Evolutionary conservation across 2,797 vertebrate genomes (phyloP).

Genomic region (Hoplostethus mediterraneus): DNA sequence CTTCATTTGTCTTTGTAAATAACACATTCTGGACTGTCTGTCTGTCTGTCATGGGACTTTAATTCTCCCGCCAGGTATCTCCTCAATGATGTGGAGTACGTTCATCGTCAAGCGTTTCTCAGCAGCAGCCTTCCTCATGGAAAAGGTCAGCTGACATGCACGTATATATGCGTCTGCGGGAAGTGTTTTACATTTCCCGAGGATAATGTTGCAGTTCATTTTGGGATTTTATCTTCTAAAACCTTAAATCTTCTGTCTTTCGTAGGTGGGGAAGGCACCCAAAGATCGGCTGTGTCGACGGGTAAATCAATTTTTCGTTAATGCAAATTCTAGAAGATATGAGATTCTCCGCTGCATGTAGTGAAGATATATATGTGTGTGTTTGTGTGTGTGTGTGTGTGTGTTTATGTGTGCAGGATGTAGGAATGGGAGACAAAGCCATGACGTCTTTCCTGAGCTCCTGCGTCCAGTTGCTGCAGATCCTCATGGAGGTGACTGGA

Average conservation of each 20-base stretch:
- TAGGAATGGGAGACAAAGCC: conserved; percentile 94
- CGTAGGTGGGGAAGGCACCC: conserved; percentile 95
- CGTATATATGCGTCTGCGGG: neutral
- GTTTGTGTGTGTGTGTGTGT: conserved; percentile 2
- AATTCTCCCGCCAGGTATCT: conserved; percentile 86
- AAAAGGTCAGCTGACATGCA: conserved; percentile 86
- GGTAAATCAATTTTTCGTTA: conserved; percentile 81
- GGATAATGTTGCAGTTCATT: neutral
- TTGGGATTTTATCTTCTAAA: neutral
- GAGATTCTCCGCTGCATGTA: neutral
- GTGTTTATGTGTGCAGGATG: conserved; percentile 84
- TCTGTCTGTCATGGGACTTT: neutral
- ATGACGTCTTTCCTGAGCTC: conserved; percentile 92
- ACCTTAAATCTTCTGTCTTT: neutral
- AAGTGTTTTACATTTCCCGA: neutral
- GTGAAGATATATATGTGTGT: neutral
- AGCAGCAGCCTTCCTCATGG: conserved; percentile 92
- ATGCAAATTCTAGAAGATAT: neutral
- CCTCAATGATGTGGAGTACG: conserved; percentile 98
- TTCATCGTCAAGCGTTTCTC: conserved; percentile 97
- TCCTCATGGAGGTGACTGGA: conserved; percentile 92
- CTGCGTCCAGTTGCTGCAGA: conserved; percentile 94
- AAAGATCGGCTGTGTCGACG: conserved; percentile 96
- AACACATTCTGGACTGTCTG: neutral
- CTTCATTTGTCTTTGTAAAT: neutral